Conservation (phyloP, 2,888 invertebrate species). For the Drosophila hamatofila region DNA sequence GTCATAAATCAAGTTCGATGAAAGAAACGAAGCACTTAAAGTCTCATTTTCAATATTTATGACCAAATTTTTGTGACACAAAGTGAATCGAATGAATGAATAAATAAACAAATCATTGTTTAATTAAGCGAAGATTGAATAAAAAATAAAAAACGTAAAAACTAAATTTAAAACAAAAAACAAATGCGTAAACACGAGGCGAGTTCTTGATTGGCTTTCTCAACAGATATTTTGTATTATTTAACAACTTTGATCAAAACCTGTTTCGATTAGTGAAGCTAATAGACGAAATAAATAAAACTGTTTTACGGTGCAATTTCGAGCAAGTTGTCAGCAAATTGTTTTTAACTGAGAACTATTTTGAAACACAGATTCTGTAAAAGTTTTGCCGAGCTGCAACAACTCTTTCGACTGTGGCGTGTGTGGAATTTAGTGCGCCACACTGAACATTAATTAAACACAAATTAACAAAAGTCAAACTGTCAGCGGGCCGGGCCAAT, state of each 20-base stretch:
- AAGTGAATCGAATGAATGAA: constrained; percentile 13
- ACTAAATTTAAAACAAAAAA: background rate
- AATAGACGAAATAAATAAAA: background rate
- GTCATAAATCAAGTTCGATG: constrained; percentile 6
- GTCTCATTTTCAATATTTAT: constrained; percentile 4
- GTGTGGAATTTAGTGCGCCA: constrained; percentile 49
- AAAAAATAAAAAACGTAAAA: background rate
- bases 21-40: background rate
- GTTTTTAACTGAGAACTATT: background rate
- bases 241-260: constrained; percentile 13
- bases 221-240: background rate
- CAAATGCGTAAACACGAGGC: constrained; percentile 13
- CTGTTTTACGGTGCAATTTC: background rate
- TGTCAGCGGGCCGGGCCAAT: constrained; percentile 69
- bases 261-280: constrained; percentile 11
- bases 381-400: background rate
- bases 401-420: constrained; percentile 12
- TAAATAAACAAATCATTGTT: constrained; percentile 24
- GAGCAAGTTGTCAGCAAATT: background rate
- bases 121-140: constrained; percentile 15
- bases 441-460: constrained; percentile 64
- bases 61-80: constrained; percentile 7
- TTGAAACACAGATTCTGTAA: background rate
- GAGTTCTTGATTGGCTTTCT: background rate
- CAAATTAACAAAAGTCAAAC: constrained; percentile 72